These are phyloP conservation scores for Zosterops pallidus DNA, from an alignment of 2,113 vertebrate genomes.

Conservation along the genomic window DNA sequence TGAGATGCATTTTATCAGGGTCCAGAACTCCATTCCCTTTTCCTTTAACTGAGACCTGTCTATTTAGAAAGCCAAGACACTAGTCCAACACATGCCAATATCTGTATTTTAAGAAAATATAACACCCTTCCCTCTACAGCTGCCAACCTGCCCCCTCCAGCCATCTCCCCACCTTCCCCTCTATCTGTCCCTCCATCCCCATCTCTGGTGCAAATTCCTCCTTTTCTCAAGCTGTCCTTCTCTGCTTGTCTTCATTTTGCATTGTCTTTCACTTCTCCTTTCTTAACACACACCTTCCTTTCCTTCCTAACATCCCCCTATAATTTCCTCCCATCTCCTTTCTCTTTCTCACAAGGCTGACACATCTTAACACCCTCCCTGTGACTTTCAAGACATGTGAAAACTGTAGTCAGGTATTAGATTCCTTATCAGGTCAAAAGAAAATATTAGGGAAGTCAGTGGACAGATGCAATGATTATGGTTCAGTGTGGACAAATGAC, in stretches of 20 bases:
- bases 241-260: neutral
- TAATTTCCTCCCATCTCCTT: constrained; percentile 22
- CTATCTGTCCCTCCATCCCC: neutral
- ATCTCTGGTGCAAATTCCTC: neutral
- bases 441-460: neutral
- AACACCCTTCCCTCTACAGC: neutral
- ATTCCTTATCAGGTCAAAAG: constrained; percentile 25
- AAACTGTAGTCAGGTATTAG: neutral
- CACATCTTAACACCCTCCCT: neutral
- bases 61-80: neutral
- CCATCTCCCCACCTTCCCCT: neutral
- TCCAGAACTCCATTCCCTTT: neutral
- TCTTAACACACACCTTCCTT: neutral
- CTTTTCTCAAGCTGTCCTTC: neutral
- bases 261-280: rapidly evolving
- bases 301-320: neutral
- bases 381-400: neutral
- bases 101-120: neutral
- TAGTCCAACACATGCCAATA: neutral
- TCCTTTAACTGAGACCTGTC: neutral
- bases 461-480: neutral
- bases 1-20: neutral
- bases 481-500: neutral
- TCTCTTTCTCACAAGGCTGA: neutral
- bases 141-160: neutral